A percentile compares a stretch with the other conserved stretches of the same genome.
Conservation (phyloP, 2,113 vertebrate species). For the Oreochromis aureus region DNA sequence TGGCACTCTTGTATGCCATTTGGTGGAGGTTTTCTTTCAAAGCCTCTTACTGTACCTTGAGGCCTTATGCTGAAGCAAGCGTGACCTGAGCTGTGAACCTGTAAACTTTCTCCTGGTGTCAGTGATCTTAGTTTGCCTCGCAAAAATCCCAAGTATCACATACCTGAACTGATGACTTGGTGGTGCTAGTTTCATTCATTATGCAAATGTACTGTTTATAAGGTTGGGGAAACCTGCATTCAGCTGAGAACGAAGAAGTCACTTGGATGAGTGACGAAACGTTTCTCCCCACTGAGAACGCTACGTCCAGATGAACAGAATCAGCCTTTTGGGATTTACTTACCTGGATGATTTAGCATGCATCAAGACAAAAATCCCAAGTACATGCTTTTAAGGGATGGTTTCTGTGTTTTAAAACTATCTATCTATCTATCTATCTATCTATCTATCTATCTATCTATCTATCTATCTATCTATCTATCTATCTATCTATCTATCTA, state of each 20-base stretch:
- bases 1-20: background rate
- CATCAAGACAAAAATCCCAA: background rate
- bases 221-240: background rate
- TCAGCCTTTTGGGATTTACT: background rate
- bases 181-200: background rate
- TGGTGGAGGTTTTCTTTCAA: constrained; percentile 16
- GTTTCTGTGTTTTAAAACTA: background rate
- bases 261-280: background rate
- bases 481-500: too few relatives aligned
- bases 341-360: background rate
- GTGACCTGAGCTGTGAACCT: background rate
- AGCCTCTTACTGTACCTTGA: constrained; percentile 1
- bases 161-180: rapidly evolving
- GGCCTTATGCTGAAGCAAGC: background rate
- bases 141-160: background rate
- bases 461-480: too few relatives aligned
- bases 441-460: background rate
- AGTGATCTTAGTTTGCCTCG: background rate
- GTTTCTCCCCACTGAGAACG: background rate
- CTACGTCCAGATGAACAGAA: background rate
- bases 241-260: background rate
- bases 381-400: background rate
- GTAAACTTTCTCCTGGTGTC: background rate
- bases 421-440: rapidly evolving
- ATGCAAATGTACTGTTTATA: background rate